These are phyloP conservation scores for Heliothis subflexa DNA, from an alignment of 1,140 invertebrate genomes.

Conservation along the genomic window DNA sequence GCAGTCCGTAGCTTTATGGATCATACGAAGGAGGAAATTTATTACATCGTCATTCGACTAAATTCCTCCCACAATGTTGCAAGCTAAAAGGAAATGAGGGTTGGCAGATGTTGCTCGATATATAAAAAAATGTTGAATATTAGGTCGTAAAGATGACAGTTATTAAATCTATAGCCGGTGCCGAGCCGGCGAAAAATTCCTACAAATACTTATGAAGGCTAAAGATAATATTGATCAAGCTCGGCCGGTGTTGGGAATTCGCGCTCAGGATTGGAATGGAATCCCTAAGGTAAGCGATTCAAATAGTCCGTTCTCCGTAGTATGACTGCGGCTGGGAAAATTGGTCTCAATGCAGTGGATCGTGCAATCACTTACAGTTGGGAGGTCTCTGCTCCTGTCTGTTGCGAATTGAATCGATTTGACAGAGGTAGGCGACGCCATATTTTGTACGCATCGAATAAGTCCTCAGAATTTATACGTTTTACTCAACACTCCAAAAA, in stretches of 20 bases:
- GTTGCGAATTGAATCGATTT: conserved; percentile 37
- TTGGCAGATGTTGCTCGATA: conserved; percentile 64
- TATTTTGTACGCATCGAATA: background rate
- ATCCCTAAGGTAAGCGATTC: conserved; percentile 47
- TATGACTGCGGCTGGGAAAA: conserved; percentile 40
- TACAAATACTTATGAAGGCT: conserved; percentile 34
- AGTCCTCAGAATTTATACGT: conserved; percentile 21
- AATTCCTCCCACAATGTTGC: conserved; percentile 63
- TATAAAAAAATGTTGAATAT: conserved; percentile 64
- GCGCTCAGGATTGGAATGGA: conserved; percentile 36
- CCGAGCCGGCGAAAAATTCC: conserved; percentile 13
- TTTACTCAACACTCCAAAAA: background rate
- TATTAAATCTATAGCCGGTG: conserved; percentile 53
- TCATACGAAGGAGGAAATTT: conserved; percentile 67
- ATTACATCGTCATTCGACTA: conserved; percentile 69
- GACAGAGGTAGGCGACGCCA: conserved; percentile 29
- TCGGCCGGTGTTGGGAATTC: conserved; percentile 30
- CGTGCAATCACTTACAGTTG: conserved; percentile 44
- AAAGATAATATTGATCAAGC: conserved; percentile 45
- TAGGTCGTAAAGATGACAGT: conserved; percentile 60
- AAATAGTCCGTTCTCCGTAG: conserved; percentile 32
- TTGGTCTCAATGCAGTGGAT: conserved; percentile 47
- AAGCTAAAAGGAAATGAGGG: conserved; percentile 64
- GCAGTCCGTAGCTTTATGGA: conserved; percentile 62
- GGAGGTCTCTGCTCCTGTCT: conserved; percentile 31